phyloP scores from a whole-genome alignment of 2,888 invertebrate genomes.

The Drosophila diplacantha region DNA sequence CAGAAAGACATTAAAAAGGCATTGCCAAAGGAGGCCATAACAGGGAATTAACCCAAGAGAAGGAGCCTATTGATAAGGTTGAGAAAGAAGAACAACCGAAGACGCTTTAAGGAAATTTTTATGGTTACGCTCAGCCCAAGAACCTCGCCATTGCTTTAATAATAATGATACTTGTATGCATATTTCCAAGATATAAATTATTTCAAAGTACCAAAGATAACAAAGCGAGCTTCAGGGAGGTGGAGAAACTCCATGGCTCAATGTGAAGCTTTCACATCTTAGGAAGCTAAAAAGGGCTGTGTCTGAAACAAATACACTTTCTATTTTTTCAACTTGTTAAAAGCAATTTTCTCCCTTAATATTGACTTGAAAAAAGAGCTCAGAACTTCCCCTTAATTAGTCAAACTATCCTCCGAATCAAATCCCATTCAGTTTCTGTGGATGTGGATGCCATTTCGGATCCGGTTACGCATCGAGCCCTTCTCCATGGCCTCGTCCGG shows the following conservation, averaged over 20 bases:
- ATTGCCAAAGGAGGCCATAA: conserved; percentile 13
- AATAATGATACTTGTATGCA: not conserved
- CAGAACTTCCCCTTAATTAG: conserved; percentile 1
- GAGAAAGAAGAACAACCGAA: not conserved
- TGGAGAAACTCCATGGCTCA: no score
- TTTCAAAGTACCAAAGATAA: conserved; percentile 3
- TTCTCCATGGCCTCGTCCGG: conserved; percentile 32
- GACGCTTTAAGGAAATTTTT: conserved; percentile 6
- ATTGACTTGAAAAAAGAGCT: not conserved
- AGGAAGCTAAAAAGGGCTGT: not conserved
- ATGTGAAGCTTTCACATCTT: not conserved
- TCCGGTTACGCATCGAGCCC: conserved; percentile 16
- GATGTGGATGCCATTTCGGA: conserved; percentile 11
- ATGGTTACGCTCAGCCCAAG: not conserved
- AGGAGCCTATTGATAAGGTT: conserved; percentile 4
- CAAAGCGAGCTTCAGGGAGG: not conserved
- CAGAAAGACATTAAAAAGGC: conserved; percentile 24
- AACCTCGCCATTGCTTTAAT: not conserved
- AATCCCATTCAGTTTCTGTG: conserved; percentile 1
- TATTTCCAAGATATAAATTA: conserved; percentile 3
- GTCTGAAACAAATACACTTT: not conserved
- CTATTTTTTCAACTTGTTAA: not conserved
- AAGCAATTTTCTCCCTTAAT: not conserved
- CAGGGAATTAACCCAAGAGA: conserved; percentile 11
- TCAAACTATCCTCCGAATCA: conserved; percentile 1